Base-by-base conservation (phyloP, 2,797 vertebrate species). In the Xiphophorus birchmanni region DNA sequence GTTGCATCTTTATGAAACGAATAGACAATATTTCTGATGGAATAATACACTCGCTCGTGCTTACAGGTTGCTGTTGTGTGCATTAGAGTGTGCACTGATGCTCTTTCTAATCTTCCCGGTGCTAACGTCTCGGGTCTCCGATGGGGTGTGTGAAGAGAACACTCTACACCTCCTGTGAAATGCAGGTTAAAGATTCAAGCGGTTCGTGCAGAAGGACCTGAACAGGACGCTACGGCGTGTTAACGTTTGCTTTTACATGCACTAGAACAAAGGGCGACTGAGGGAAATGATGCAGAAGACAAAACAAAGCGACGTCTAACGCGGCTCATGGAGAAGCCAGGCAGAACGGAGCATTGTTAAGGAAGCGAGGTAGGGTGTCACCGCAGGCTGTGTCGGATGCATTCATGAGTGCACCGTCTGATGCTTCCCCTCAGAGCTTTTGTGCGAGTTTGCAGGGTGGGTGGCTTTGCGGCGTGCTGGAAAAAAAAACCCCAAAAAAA, bases 111-210 rank as follows among this genome's bases (percentile, higher is more conserved):
- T 84, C 87, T 89, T 87, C 90, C 80, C 76, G 80, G 75, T 77
- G 84, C 84, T 86, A 79, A 29, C 88, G 85, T 88, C 80, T 87
- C 80, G 10, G 10, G 42, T 80, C 91, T 88, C 90, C 93, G 94
- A 94, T 94, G 93, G 92, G 83, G 81, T 91, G 91, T 91, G 86
- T 78, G 89, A 89, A 88, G 90, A 88, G 89, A 88, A 83, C 87
- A 83, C 85, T 86, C 86, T 92, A 85, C 18, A 23, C 82, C 77
- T 60, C 80, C 82, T 80, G 85, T 87, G 90, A 93, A 91, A 90
- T 90, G 89, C 89, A 93, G 92, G 91, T 93, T 86, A 91, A 91
- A 90, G 89, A 94, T 88, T 86, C 91, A 91, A 94, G 92, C 86
- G 90, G 87, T 89, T 92, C 84, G 56, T 50, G 82, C 85, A 92